phyloP scores from a whole-genome alignment of 2,888 invertebrate genomes.

The Latrodectus elegans region DNA sequence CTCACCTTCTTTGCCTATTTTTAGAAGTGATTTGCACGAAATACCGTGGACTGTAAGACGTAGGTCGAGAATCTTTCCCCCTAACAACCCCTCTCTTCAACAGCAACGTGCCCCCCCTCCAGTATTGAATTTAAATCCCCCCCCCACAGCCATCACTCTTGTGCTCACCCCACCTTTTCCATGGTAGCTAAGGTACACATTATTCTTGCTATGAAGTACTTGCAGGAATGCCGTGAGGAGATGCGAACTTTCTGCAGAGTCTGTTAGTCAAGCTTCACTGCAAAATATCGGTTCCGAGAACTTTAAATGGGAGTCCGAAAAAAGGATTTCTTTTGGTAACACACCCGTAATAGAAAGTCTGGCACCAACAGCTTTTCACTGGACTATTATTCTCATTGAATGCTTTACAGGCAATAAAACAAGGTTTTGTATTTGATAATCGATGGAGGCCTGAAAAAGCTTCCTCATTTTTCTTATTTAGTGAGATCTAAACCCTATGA shows the following conservation, averaged over 20 bases:
- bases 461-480: not conserved
- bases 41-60: conserved; percentile 54
- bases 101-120: not conserved
- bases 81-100: conserved; percentile 8
- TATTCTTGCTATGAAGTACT: conserved; percentile 65
- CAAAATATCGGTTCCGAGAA: not conserved
- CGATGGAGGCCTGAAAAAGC: not conserved
- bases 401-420: conserved; percentile 28
- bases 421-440: conserved; percentile 22
- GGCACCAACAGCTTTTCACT: not conserved
- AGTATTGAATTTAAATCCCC: conserved; percentile 60
- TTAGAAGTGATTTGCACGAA: conserved; percentile 38
- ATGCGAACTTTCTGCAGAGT: not conserved
- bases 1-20: conserved; percentile 2
- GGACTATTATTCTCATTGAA: not conserved
- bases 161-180: conserved; percentile 47
- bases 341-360: not conserved
- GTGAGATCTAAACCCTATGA: too few species aligned
- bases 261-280: conserved; percentile 63
- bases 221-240: conserved; percentile 40
- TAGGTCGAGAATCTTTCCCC: conserved; percentile 18
- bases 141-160: conserved; percentile 62
- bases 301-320: too few species aligned
- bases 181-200: conserved; percentile 58
- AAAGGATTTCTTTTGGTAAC: conserved; percentile 1